A percentile compares a stretch with the other conserved stretches of the same genome.
phyloP scores from a whole-genome alignment of 2,113 vertebrate species.

The Periophthalmodon schlosseri region DNA sequence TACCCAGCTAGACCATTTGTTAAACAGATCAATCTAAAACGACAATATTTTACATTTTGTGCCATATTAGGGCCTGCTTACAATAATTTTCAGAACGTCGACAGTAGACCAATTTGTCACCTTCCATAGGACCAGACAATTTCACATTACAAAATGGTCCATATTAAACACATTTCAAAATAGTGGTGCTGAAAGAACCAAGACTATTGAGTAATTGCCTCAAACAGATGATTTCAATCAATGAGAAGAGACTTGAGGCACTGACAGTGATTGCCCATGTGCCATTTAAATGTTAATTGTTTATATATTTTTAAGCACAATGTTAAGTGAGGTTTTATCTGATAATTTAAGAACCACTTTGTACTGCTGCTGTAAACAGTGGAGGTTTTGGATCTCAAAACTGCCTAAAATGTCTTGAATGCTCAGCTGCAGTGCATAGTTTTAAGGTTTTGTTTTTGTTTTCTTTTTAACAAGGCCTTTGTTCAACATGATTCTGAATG shows the following conservation, averaged over 20 bases:
- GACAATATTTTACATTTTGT: neutral
- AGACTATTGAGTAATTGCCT: neutral
- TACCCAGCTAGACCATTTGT: neutral
- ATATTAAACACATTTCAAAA: conserved; percentile 24
- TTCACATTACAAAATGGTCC: conserved; percentile 13
- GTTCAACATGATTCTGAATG: conserved; percentile 15
- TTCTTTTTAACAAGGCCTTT: neutral
- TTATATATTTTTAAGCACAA: conserved; percentile 39
- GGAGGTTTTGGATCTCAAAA: conserved; percentile 17
- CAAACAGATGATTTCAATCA: neutral
- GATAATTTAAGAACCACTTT: conserved; percentile 9
- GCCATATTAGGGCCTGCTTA: conserved; percentile 20
- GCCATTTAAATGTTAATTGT: conserved; percentile 25
- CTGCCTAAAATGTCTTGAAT: neutral
- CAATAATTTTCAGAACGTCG: conserved; percentile 41
- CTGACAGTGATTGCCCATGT: conserved; percentile 5
- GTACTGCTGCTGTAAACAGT: conserved; percentile 28
- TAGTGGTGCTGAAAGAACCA: conserved; percentile 34
- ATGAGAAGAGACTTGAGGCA: conserved; percentile 11
- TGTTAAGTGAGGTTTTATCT: conserved; percentile 14
- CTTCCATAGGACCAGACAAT: neutral
- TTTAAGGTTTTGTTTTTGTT: neutral
- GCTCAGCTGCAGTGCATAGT: neutral
- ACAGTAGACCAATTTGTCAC: conserved; percentile 30
- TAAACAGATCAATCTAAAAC: too few species aligned